phyloP scores from a whole-genome alignment of 2,113 vertebrate genomes.

The Muscicapa adusta region DNA sequence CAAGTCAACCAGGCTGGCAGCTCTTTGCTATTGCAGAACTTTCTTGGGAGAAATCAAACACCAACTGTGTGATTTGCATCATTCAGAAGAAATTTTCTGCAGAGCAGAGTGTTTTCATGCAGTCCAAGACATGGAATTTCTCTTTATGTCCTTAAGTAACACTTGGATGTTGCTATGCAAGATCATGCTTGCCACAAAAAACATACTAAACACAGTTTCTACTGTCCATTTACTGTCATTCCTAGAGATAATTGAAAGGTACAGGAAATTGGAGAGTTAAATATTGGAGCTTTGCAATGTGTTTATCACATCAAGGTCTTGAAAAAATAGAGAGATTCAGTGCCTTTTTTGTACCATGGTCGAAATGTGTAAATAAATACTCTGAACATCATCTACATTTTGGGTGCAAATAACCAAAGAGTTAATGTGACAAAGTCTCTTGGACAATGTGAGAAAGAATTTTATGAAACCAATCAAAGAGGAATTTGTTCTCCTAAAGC shows the following conservation, averaged over 20 bases:
- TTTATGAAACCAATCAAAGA: neutral
- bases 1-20: neutral
- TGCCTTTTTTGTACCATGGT: neutral
- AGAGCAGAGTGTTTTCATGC: neutral
- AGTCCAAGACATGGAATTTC: neutral
- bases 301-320: neutral
- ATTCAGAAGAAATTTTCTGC: neutral
- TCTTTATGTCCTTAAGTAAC: neutral
- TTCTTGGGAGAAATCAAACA: neutral
- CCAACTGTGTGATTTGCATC: neutral
- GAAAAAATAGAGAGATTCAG: neutral
- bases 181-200: neutral
- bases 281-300: neutral
- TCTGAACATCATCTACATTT: neutral
- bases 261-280: neutral
- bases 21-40: neutral
- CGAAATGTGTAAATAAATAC: neutral
- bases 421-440: neutral
- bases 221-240: neutral
- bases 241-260: neutral
- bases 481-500: neutral
- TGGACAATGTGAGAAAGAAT: neutral
- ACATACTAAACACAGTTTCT: neutral
- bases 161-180: neutral
- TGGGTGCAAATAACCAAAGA: neutral